phyloP scores from a whole-genome alignment of 2,113 vertebrate genomes.

The Fukomys damarensis region DNA sequence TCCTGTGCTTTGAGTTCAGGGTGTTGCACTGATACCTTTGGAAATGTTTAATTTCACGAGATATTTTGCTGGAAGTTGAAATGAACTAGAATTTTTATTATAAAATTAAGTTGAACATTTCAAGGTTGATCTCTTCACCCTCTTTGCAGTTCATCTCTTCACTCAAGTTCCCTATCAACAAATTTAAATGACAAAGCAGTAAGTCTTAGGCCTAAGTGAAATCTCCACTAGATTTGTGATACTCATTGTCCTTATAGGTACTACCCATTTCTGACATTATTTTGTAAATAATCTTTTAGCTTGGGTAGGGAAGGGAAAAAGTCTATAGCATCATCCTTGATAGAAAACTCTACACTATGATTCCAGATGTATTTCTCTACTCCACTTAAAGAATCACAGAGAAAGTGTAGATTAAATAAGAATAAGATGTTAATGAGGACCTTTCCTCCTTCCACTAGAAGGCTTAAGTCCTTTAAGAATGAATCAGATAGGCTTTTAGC shows the following conservation, averaged over 20 bases:
- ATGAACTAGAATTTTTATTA: neutral
- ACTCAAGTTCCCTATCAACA: neutral
- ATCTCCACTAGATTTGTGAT: neutral
- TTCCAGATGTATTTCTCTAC: neutral
- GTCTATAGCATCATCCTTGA: rapidly evolving
- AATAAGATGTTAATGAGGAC: neutral
- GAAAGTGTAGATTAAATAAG: too few species aligned
- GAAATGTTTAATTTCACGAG: neutral
- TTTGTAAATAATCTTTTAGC: neutral
- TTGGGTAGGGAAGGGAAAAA: neutral
- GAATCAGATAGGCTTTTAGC: neutral
- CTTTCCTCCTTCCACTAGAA: neutral
- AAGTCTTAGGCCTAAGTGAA: neutral
- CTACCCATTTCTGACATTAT: neutral
- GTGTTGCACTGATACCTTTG: neutral
- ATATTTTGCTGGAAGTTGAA: neutral
- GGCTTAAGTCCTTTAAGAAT: neutral
- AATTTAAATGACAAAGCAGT: neutral
- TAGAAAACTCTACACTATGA: neutral
- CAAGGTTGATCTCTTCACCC: neutral
- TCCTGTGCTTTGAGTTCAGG: too few species aligned
- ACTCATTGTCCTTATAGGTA: neutral
- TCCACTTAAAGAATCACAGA: neutral
- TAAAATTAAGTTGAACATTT: neutral
- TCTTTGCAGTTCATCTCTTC: neutral